Evolutionary conservation across 2,888 invertebrate species (phyloP), one percentile per base, ranked within the genome.

Genomic region (Pinctada fucata): DNA sequence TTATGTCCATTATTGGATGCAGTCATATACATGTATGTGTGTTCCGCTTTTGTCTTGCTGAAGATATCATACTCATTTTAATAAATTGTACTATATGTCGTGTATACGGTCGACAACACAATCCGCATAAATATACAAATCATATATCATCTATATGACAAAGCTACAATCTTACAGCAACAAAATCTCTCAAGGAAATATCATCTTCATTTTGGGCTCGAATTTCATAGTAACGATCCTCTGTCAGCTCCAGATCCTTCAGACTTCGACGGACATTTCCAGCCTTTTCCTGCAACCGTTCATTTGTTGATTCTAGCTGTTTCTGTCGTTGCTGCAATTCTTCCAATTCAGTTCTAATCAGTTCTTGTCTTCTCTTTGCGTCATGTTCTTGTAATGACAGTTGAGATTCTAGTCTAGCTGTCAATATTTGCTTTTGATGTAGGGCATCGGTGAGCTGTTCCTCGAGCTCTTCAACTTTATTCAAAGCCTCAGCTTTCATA

Each of bases 361-460:
- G 76, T 50, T 90, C 91, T 73, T 92, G 90, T 69, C 90, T 79
- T 76, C 88, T 83, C 74, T 89, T 88, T 3, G 91, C 82, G 65
- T 92, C 91, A 70, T 91, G 92, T 80, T 92, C 87, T 80, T 92
- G 91, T 64, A 92, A 90, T 6, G 86, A 82, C n/a, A 90, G 81
- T 82, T 91, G 90, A 3, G 92, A 88, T 85, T 92, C 92, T 49
- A 92, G 79, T 49, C 89, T 85, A 5, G 91, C 90, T 81, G 88
- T 84, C 58, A 92, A 82, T 63, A 93, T 88, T 79, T 92, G 91
- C 81, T 92, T 92, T 80, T 92, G 91, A 79, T 93, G 92, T 50
- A 86, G 79, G 52, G 88, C 87, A 84, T 92, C 92, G 77, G 91
- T 89, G 49, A 92, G 81, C 80, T 91, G 91, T 81, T 93, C 92